Conservation (phyloP, 2,888 invertebrate species). For the Eupithecia pulchellata region DNA sequence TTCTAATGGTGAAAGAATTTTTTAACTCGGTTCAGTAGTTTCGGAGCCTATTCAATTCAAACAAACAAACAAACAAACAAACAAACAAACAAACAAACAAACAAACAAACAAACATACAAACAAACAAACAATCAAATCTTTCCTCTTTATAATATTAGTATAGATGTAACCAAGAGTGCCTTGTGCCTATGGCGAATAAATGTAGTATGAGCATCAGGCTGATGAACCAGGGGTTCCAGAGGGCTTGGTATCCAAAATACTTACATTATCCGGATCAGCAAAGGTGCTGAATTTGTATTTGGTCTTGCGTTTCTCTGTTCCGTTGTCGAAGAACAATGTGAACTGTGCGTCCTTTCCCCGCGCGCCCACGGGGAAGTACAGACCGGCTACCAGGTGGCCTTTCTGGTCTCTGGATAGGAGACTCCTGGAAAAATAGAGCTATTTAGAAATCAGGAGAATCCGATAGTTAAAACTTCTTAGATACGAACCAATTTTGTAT, state of each 20-base stretch:
- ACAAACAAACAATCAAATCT: too few species aligned
- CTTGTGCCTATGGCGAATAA: too few species aligned
- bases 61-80: too few species aligned
- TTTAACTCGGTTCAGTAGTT: too few species aligned
- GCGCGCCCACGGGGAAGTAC: constrained; percentile 90
- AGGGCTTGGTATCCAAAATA: not conserved
- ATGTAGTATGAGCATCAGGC: too few species aligned
- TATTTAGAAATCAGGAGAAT: not conserved
- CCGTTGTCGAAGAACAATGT: constrained; percentile 92
- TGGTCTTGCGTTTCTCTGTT: constrained; percentile 88
- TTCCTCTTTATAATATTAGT: too few species aligned
- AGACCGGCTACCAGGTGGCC: constrained; percentile 93
- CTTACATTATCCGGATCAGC: constrained; percentile 85
- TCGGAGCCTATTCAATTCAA: too few species aligned
- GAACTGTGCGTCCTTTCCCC: constrained; percentile 86
- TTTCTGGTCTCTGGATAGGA: constrained; percentile 92
- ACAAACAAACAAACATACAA: too few species aligned
- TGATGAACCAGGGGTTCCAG: not conserved
- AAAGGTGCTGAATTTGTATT: constrained; percentile 90
- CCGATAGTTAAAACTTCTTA: not conserved
- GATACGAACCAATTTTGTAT: too few species aligned
- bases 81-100: too few species aligned
- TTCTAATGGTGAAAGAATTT: too few species aligned
- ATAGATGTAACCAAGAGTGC: too few species aligned
- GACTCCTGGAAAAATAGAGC: constrained; percentile 81